These are phyloP conservation scores for Erethizon dorsatum DNA, from an alignment of 2,797 vertebrate species.

Conservation along the genomic window DNA sequence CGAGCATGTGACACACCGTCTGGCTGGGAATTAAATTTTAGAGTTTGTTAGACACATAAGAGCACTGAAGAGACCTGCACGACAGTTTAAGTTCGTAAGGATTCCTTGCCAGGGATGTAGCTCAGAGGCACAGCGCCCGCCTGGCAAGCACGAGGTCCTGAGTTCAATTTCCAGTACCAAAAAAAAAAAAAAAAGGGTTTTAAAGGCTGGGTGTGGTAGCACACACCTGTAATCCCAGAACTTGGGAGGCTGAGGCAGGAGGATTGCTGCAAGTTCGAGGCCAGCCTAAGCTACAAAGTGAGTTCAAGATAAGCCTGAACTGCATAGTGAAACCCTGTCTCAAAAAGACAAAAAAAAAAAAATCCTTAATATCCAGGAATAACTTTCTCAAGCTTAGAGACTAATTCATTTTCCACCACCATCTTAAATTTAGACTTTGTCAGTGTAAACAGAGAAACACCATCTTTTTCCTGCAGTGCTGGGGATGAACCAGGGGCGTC, in stretches of 20 bases:
- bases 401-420: not conserved
- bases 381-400: not conserved
- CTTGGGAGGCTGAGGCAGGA: not conserved
- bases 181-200: not conserved
- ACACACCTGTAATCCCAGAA: not conserved
- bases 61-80: not conserved
- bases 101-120: no score
- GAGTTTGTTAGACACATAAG: not conserved
- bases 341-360: not conserved
- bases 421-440: not conserved
- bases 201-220: not conserved
- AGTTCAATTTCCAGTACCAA: no score
- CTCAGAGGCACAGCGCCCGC: no score
- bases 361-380: not conserved
- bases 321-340: not conserved
- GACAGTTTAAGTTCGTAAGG: not conserved
- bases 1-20: not conserved
- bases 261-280: not conserved
- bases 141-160: not conserved
- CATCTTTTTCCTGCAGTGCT: accelerated
- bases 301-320: not conserved
- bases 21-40: not conserved
- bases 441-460: not conserved
- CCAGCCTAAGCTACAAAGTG: not conserved
- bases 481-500: not conserved